A percentile compares a stretch with the other conserved stretches of the same genome.
These are phyloP conservation scores for Apeira syringaria DNA, from an alignment of 2,888 invertebrate genomes.

Conservation along the genomic window DNA sequence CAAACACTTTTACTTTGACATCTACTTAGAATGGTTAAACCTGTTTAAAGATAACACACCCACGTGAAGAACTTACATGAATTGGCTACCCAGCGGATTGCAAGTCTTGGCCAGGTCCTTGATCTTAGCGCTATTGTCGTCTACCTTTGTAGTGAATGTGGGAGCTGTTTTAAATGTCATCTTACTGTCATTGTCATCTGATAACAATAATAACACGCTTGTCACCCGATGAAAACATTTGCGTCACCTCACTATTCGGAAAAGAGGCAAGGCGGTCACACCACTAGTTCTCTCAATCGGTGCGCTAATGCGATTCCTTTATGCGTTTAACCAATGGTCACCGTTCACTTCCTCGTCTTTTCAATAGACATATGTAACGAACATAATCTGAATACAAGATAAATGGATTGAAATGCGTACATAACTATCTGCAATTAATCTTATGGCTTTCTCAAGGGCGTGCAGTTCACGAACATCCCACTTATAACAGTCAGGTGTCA, in stretches of 20 bases:
- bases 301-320: slow-evolving; percentile 21
- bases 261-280: slow-evolving; percentile 15
- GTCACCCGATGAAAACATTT: slow-evolving; percentile 1
- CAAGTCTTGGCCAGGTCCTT: slow-evolving; percentile 42
- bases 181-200: slow-evolving; percentile 38
- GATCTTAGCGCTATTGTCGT: slow-evolving; percentile 50
- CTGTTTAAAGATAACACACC: slow-evolving; percentile 11
- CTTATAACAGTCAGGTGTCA: slow-evolving; percentile 20
- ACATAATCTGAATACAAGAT: slow-evolving; percentile 19
- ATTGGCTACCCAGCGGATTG: slow-evolving; percentile 12
- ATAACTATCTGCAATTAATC: slow-evolving; percentile 27
- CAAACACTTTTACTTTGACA: slow-evolving; percentile 9
- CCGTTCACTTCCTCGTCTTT: slow-evolving; percentile 31
- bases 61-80: slow-evolving; percentile 11
- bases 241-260: slow-evolving; percentile 17
- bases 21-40: slow-evolving; percentile 20
- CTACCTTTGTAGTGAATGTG: slow-evolving; percentile 55
- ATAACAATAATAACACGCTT: slow-evolving; percentile 14
- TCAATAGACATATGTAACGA: slow-evolving; percentile 23
- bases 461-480: slow-evolving; percentile 23
- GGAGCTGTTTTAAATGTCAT: slow-evolving; percentile 50
- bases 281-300: slow-evolving; percentile 16
- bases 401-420: slow-evolving; percentile 17
- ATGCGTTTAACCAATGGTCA: slow-evolving; percentile 19
- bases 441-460: slow-evolving; percentile 33